These are phyloP conservation scores for Archips xylosteana DNA, from an alignment of 2,888 invertebrate species.

Conservation along the genomic window DNA sequence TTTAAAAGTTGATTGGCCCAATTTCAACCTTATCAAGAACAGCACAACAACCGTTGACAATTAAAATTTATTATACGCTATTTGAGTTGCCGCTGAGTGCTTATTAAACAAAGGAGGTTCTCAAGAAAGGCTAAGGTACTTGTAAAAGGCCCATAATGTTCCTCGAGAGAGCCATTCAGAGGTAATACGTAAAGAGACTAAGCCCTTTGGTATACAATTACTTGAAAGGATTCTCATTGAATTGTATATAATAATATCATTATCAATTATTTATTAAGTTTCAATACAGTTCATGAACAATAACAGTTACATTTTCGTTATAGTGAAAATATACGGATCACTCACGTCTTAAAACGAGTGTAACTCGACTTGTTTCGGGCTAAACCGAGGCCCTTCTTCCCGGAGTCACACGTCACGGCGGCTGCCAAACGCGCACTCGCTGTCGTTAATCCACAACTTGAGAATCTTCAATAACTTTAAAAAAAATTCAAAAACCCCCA, in stretches of 20 bases:
- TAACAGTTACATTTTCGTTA: too few relatives aligned
- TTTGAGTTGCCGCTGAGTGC: conserved; percentile 26
- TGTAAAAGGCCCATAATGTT: conserved; percentile 14
- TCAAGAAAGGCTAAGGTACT: conserved; percentile 23
- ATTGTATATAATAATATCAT: not conserved
- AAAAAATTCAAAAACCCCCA: too few relatives aligned
- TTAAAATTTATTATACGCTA: conserved; percentile 16
- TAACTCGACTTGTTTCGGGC: too few relatives aligned
- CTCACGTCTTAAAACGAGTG: too few relatives aligned
- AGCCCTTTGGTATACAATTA: conserved; percentile 22
- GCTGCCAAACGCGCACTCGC: too few relatives aligned
- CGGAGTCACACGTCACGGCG: too few relatives aligned
- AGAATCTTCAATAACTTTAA: too few relatives aligned
- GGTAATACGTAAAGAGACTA: conserved; percentile 17
- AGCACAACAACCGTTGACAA: not conserved
- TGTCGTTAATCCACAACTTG: too few relatives aligned
- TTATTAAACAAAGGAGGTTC: conserved; percentile 27
- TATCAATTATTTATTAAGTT: conserved; percentile 1
- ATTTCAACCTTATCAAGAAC: not conserved
- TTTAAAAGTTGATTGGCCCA: too few relatives aligned
- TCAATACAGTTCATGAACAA: not conserved
- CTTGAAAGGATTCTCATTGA: conserved; percentile 7
- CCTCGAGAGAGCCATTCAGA: conserved; percentile 14
- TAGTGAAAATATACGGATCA: too few relatives aligned
- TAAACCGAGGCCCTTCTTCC: too few relatives aligned